A percentile compares a stretch with the other conserved stretches of the same genome.
Evolutionary conservation across 2,888 invertebrate species (phyloP).

Genomic region (Spatulosminthurus flaviceps): DNA sequence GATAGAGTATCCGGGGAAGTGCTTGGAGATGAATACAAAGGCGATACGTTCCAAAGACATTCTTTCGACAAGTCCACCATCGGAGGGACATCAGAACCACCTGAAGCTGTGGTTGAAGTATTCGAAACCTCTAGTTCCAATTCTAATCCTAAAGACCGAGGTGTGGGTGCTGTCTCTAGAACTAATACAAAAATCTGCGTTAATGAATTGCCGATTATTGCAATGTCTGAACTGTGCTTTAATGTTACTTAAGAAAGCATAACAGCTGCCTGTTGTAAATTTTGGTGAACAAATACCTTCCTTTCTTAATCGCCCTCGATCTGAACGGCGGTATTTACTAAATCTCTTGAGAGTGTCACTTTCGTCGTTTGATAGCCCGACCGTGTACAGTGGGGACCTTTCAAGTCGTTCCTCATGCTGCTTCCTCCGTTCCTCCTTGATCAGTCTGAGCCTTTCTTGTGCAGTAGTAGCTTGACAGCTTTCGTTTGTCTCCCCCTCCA

Average conservation of each 20-base stretch:
- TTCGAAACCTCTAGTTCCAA: not conserved
- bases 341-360: conserved; percentile 44
- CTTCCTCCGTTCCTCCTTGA: conserved; percentile 52
- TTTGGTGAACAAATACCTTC: conserved; percentile 18
- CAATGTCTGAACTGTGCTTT: not conserved
- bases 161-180: not conserved
- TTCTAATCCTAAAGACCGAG: not conserved
- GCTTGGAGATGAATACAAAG: conserved; percentile 14
- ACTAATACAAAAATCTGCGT: not conserved
- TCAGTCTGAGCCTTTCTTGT: conserved; percentile 46
- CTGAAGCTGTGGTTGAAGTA: too few species aligned
- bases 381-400: conserved; percentile 20
- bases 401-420: conserved; percentile 49
- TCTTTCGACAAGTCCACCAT: conserved; percentile 15
- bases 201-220: not conserved
- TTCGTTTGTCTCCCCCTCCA: conserved; percentile 37
- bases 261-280: too few species aligned
- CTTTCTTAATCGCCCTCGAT: not conserved
- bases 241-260: not conserved
- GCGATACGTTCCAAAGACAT: conserved; percentile 25
- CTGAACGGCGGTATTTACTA: conserved; percentile 50
- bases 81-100: not conserved
- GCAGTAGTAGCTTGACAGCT: conserved; percentile 19
- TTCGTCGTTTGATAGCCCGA: conserved; percentile 25
- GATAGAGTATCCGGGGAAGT: not conserved